Evolutionary conservation across 2,113 vertebrate species (phyloP), one percentile per base, ranked within the genome.

Genomic region (Mionectes macconnelli): DNA sequence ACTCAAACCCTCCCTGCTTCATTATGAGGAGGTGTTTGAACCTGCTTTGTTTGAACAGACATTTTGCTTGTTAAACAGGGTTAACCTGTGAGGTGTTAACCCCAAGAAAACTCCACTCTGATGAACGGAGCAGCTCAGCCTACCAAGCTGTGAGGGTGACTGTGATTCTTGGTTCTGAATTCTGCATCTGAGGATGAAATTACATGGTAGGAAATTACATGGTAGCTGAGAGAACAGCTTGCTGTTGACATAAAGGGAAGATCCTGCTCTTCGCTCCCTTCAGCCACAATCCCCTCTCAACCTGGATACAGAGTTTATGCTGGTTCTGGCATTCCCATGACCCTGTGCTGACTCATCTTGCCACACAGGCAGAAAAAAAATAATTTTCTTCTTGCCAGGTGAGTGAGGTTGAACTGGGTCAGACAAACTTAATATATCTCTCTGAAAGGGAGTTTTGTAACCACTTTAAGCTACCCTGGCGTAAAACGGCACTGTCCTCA

Each of bases 161-260:
- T 49, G 63, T 57, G 50, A 70, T 59, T 74, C 63, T 17, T 23
- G 42, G 35, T 22, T 13, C 75, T 35, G 64, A 80, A 81, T 90
- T 77, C 94, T 87, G 73, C 80, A 70, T 84, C 72, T 30, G 76
- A 90, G 60, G 64, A 89, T 95, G 79, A 93, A 97, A 95, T 95
- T 93, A 92, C 88, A 92, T 1, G 76, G 67, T 94, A 81, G 64
- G 86, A 78, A 95, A 94, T 96, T 88, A 96, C 56, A 93, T 1
- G 3, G 76, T 55, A 89, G 86, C 83, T 22, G 68, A 94, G 85
- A 84, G 85, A 84, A 89, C 72, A 93, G 86, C 72, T 84, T 89
- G 57, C 33, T 77, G 45, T 39, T 90, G 76, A 80, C 72, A 94
- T 33, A 85, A 90, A 37, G 49, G n/a, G 49, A 85, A 52, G 45